Base-by-base conservation (phyloP, 2,113 vertebrate genomes). In the Emydura subglobosa region DNA sequence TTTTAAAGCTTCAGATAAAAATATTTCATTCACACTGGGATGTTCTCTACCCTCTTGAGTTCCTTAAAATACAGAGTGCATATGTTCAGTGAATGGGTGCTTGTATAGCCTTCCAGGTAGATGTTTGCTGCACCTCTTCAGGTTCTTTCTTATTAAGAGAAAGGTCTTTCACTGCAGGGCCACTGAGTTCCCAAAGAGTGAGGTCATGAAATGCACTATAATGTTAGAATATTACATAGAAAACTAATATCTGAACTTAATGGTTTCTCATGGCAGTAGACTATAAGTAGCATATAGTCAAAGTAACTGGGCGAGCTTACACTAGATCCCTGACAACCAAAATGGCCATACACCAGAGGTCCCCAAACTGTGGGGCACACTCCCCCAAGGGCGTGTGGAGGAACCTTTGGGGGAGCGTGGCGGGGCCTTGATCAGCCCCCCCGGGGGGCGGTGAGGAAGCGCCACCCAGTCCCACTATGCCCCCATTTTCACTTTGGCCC, bases 1-100 rank as follows among this genome's bases (percentile, higher is more conserved):
- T 88, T 95, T 93, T 44, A 14, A 29, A 90, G 49, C 44, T 53
- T 94, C 87, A 94, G 34, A 94, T 59, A 93, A 83, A 96, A 95
- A 86, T 55, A 42, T 61, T 16, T 90, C n/a, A 14, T 94, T 96
- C 85, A 84, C 25, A 34, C 44, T 76, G 57, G 50, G 34, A 65
- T 84, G 82, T 10, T 88, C 88, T 92, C 95, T 96, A 97, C 94
- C 93, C 79, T 89, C 42, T 91, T 0, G 1, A 85, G 72, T 76
- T 86, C 79, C 31, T 91, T 92, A 87, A 87, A 59, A 91, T 74
- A 51, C 88, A 85, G 91, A 59, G 68, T 86, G 49, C 34, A 6
- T 54, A 0, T 19, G 53, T 61, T 5, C 54, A 34, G 10, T 91
- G 49, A 82, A 39, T 88, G 68, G 78, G 10, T 53, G 79, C 24